Evolutionary conservation across 2,113 vertebrate species (phyloP), one percentile per base, ranked within the genome.

Genomic region (Jaculus jaculus): DNA sequence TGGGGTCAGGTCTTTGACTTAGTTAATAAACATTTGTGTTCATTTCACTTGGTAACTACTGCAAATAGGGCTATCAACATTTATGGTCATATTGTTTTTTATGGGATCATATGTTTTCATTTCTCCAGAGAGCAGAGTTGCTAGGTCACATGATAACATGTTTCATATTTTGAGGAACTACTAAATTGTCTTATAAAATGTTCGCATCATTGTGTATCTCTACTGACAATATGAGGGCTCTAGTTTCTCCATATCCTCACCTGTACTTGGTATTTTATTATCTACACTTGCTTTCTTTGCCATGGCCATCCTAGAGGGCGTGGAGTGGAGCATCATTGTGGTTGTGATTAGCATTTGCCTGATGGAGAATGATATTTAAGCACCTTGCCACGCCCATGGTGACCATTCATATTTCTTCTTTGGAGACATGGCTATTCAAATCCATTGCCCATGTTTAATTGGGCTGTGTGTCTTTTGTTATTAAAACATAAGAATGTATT

Each of bases 311-410:
- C 58, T 32, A 3, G 18, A 37, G 17, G 32, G 18, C 61, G 1
- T 26, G n/a, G 72, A 23, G 17, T 65, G 2, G 17, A 16, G 75
- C 17, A 88, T 84, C 28, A 51, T 4, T 82, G 51, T 93, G 89
- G n/a, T 73, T 89, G 90, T 84, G 39, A 74, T 89, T 87, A 51
- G 12, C 69, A n/a, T 85, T 69, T 87, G 26, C 80, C 42, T 30
- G 28, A 75, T 16, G 73, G 21, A 30, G 75, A 60, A 37, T 74
- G 81, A 51, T 34, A 18, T 11, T 11, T 6, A 47, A 77, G 32
- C 30, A 51, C 37, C 79, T 47, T 89, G 54, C 66, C 58, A 15
- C 3, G 18, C 30, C 21, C 17, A 37, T 26, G 10, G 16, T 51
- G 65, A 71, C 66, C 21, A 37, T 90, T 71, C 61, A 9, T 65